Percentiles rank a stretch among this genome's conserved stretches.
These are phyloP conservation scores for Siniperca undulata DNA, from an alignment of 2,797 vertebrate genomes.

Conservation along the genomic window DNA sequence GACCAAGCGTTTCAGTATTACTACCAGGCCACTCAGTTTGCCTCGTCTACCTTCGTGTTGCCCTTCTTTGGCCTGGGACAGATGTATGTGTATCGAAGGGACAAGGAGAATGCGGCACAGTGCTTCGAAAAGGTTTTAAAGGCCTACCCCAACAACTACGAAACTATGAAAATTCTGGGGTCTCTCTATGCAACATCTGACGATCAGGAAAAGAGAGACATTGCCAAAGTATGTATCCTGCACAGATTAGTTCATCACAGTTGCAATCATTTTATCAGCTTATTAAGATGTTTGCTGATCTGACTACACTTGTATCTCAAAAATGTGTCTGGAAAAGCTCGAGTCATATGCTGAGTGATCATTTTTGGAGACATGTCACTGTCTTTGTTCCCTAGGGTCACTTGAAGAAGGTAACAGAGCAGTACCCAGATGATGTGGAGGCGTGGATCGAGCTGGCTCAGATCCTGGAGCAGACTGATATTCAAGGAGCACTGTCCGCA, in stretches of 20 bases:
- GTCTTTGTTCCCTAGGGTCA: conserved; percentile 88
- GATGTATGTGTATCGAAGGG: conserved; percentile 98
- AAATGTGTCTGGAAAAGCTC: not conserved
- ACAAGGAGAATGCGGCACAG: conserved; percentile 98
- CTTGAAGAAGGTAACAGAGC: conserved; percentile 98
- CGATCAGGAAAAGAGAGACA: conserved; percentile 98
- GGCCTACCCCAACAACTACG: conserved; percentile 99
- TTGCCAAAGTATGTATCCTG: conserved; percentile 90
- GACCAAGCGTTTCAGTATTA: conserved; percentile 99
- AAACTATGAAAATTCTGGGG: conserved; percentile 99
- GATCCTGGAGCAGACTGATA: conserved; percentile 98
- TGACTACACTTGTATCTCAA: not conserved
- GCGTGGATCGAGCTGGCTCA: conserved; percentile 99
- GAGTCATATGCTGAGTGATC: not conserved
- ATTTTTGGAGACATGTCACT: not conserved
- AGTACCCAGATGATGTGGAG: conserved; percentile 98
- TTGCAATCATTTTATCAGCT: not conserved
- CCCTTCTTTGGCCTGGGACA: conserved; percentile 99
- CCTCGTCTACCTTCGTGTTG: conserved; percentile 96
- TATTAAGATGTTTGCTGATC: not conserved
- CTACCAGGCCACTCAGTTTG: conserved; percentile 99
- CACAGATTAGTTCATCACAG: not conserved
- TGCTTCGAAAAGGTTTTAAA: conserved; percentile 99
- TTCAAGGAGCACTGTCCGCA: conserved; percentile 97
- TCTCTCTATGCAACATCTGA: conserved; percentile 98